These are phyloP conservation scores for Nyctalus aviator DNA, from an alignment of 2,797 vertebrate genomes.

Conservation along the genomic window DNA sequence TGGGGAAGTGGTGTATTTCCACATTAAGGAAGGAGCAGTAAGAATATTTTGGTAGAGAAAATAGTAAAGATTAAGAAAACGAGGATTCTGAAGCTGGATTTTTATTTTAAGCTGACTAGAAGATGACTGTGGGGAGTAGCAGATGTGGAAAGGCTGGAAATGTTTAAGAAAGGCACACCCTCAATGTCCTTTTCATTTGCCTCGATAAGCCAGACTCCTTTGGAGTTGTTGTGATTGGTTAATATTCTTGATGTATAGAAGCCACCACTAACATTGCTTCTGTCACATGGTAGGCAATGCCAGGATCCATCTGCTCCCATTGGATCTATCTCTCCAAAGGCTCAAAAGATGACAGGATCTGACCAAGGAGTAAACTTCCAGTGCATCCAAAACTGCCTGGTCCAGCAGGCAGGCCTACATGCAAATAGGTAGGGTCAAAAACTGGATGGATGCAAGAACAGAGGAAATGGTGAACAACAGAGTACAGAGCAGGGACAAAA, in stretches of 20 bases:
- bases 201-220: background rate
- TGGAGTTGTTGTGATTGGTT: background rate
- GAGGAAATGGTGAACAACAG: background rate
- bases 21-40: background rate
- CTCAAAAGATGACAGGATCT: background rate
- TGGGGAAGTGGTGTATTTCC: background rate
- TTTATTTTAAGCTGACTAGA: background rate
- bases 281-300: background rate
- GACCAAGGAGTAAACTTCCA: background rate
- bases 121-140: background rate
- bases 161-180: background rate
- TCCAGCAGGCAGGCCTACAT: background rate
- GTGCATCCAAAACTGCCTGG: background rate
- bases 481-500: background rate
- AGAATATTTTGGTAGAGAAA: background rate
- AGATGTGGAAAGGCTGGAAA: background rate
- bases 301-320: background rate
- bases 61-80: background rate
- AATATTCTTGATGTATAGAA: background rate
- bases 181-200: background rate
- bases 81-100: background rate
- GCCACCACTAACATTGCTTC: background rate
- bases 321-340: background rate
- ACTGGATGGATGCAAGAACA: background rate
- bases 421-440: background rate